phyloP scores from a whole-genome alignment of 2,888 invertebrate genomes.

The Dryadula phaetusa region DNA sequence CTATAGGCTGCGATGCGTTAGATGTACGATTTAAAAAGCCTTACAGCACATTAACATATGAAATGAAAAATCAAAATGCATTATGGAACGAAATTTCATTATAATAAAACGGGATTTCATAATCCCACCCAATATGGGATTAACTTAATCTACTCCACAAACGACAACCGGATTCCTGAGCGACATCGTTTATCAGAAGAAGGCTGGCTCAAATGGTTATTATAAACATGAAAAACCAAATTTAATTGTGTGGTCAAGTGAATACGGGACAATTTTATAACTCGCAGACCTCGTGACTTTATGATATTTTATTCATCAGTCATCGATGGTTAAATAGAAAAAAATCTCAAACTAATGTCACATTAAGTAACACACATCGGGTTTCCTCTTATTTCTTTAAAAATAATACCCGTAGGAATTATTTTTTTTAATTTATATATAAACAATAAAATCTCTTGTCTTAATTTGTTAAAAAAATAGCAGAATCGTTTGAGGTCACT shows the following conservation, averaged over 20 bases:
- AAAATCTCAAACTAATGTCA: too few relatives aligned
- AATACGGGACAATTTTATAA: too few relatives aligned
- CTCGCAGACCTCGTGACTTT: slow-evolving; percentile 15
- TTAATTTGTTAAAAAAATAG: not conserved
- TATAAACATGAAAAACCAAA: not conserved
- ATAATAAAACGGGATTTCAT: slow-evolving; percentile 62
- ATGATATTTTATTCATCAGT: not conserved
- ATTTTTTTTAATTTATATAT: too few relatives aligned
- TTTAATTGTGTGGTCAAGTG: not conserved
- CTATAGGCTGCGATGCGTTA: not conserved
- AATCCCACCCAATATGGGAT: slow-evolving; percentile 68
- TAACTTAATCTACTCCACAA: slow-evolving; percentile 48
- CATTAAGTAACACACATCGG: too few relatives aligned
- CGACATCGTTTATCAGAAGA: slow-evolving; percentile 13
- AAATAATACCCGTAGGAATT: too few relatives aligned
- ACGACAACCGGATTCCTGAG: slow-evolving; percentile 23
- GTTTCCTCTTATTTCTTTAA: too few relatives aligned
- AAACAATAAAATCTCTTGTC: too few relatives aligned
- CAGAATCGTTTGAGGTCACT: not conserved
- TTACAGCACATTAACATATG: slow-evolving; percentile 15
- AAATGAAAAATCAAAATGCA: slow-evolving; percentile 46
- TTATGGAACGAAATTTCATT: slow-evolving; percentile 54
- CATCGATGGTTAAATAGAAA: too few relatives aligned
- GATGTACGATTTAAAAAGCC: not conserved
- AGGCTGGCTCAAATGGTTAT: not conserved